Evolutionary conservation across 2,113 vertebrate species (phyloP).

Genomic region (Sialia sialis): DNA sequence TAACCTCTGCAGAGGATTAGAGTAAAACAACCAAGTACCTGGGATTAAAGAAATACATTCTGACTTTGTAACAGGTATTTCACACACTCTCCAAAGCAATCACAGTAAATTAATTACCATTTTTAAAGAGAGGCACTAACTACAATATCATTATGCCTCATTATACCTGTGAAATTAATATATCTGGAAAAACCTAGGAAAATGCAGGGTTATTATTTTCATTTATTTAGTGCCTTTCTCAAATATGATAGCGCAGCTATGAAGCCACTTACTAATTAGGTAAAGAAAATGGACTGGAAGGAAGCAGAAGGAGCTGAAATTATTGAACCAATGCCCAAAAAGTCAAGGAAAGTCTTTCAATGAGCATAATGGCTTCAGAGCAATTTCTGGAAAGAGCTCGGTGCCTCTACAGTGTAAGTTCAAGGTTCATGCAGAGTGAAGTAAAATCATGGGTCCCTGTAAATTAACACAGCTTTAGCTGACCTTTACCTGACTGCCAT

Average conservation of each 20-base stretch:
- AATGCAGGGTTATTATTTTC: not conserved
- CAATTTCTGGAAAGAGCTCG: not conserved
- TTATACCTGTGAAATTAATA: not conserved
- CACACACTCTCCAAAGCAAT: not conserved
- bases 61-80: not conserved
- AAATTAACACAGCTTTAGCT: not conserved
- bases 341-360: not conserved
- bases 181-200: not conserved
- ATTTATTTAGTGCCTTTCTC: not conserved
- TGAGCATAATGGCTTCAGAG: not conserved
- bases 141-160: not conserved
- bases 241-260: not conserved
- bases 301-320: not conserved
- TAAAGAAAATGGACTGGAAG: not conserved
- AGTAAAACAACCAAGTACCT: not conserved
- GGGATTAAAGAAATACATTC: not conserved
- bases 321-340: not conserved
- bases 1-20: not conserved
- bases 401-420: not conserved
- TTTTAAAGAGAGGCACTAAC: not conserved
- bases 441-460: not conserved
- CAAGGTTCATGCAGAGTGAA: not conserved
- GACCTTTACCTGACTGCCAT: not conserved
- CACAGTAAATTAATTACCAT: not conserved
- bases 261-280: not conserved